A percentile compares a stretch with the other conserved stretches of the same genome.
These are phyloP conservation scores for Sylvilagus floridanus DNA, from an alignment of 2,797 vertebrate species.

Conservation along the genomic window DNA sequence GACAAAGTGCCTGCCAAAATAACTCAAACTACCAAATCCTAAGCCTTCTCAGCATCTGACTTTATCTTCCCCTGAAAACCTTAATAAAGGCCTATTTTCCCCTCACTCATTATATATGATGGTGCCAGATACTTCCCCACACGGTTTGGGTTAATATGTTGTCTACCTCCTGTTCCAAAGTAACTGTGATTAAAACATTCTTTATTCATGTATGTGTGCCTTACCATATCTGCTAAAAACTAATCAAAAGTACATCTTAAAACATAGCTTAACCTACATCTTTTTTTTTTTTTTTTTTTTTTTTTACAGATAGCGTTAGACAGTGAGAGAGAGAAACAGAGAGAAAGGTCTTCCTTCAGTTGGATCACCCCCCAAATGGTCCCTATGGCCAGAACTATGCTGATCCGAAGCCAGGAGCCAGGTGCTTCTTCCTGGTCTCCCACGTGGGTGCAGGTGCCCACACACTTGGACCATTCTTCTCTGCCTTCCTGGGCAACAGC, in stretches of 20 bases:
- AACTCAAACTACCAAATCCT: not conserved
- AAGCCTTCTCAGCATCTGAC: not conserved
- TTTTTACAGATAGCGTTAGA: too few relatives aligned
- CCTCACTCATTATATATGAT: not conserved
- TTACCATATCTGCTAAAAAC: not conserved
- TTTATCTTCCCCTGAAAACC: not conserved
- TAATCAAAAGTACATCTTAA: not conserved
- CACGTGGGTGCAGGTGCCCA: too few relatives aligned
- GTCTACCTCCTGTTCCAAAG: not conserved
- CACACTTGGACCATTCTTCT: too few relatives aligned
- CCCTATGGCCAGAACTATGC: too few relatives aligned
- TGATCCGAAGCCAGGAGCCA: too few relatives aligned
- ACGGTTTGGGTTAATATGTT: not conserved
- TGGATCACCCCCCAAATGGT: too few relatives aligned
- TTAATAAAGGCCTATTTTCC: not conserved
- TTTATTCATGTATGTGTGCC: not conserved
- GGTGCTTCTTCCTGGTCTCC: too few relatives aligned
- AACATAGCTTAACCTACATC: not conserved
- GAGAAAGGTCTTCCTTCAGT: too few relatives aligned
- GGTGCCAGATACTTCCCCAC: not conserved
- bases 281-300: not conserved
- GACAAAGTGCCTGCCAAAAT: not conserved
- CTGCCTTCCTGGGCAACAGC: too few relatives aligned
- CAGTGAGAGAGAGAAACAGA: too few relatives aligned
- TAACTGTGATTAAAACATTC: not conserved